phyloP scores from a whole-genome alignment of 2,113 vertebrate genomes.

The Oncorhynchus tshawytscha region DNA sequence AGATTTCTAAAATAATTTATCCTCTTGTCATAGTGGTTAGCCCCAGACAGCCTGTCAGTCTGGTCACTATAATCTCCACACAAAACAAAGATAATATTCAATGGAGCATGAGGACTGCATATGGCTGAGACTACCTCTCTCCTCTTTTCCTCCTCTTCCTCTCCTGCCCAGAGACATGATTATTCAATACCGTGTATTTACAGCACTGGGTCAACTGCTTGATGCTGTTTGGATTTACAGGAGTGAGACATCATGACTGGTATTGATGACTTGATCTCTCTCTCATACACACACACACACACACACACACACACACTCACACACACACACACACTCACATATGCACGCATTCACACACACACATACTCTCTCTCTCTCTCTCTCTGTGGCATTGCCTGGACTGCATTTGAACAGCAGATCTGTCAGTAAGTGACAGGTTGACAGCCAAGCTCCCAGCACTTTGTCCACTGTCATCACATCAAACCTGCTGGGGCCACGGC shows the following conservation, averaged over 20 bases:
- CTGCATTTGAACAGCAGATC: slow-evolving; percentile 93
- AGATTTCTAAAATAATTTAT: not conserved
- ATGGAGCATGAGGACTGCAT: slow-evolving; percentile 59
- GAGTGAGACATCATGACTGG: not conserved
- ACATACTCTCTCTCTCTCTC: slow-evolving; percentile 42
- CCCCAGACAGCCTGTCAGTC: not conserved
- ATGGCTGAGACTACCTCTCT: slow-evolving; percentile 36
- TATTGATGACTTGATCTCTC: slow-evolving; percentile 49
- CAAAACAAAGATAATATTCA: slow-evolving; percentile 59
- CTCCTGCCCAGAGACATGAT: too few species aligned
- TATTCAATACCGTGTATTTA: not conserved
- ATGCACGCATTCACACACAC: not conserved
- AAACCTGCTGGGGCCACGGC: slow-evolving; percentile 61
- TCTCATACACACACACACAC: not conserved
- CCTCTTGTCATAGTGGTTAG: not conserved
- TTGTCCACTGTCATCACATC: slow-evolving; percentile 95
- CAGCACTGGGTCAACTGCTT: not conserved
- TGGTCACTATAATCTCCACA: slow-evolving; percentile 51
- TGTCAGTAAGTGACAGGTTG: slow-evolving; percentile 95
- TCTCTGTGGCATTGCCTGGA: slow-evolving; percentile 74
- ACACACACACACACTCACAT: slow-evolving; percentile 11
- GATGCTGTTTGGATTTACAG: not conserved
- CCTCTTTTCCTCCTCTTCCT: slow-evolving; percentile 17
- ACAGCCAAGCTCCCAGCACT: slow-evolving; percentile 92
- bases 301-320: slow-evolving; percentile 33